Percentiles rank a stretch among this genome's conserved stretches.
These are phyloP conservation scores for Sitta europaea DNA, from an alignment of 2,113 vertebrate species.

Conservation along the genomic window DNA sequence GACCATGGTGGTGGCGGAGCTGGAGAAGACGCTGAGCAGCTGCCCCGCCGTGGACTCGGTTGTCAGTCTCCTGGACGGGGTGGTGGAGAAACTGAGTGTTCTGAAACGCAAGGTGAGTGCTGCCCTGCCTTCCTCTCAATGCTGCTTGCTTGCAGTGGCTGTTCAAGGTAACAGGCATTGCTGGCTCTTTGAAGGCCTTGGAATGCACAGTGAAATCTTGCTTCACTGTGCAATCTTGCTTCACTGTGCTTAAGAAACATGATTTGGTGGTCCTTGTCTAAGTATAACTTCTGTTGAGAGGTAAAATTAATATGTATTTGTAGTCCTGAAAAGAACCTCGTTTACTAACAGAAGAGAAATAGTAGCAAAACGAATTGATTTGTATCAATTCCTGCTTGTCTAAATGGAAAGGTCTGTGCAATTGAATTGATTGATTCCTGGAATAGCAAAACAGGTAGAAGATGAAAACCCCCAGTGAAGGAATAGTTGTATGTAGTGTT, in stretches of 20 bases:
- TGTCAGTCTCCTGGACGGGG: slow-evolving; percentile 93
- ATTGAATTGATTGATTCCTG: background rate
- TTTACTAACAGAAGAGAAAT: background rate
- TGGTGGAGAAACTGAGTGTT: slow-evolving; percentile 96
- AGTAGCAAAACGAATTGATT: background rate
- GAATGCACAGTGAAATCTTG: background rate
- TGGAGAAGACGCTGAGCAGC: slow-evolving; percentile 94
- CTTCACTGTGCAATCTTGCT: background rate
- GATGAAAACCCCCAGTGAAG: background rate
- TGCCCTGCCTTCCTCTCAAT: background rate
- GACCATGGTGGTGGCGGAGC: slow-evolving; percentile 94
- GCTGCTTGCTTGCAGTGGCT: background rate
- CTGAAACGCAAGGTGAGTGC: slow-evolving; percentile 90
- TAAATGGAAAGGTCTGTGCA: background rate
- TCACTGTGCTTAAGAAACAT: background rate
- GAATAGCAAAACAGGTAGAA: background rate
- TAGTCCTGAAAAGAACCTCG: background rate
- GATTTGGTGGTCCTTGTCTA: background rate
- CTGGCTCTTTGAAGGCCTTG: background rate
- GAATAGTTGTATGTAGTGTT: background rate
- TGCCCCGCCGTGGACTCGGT: slow-evolving; percentile 95
- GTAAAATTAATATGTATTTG: background rate
- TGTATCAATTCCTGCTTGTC: background rate
- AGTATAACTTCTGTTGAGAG: background rate
- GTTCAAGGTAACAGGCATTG: background rate